Percentiles rank a stretch among this genome's conserved stretches.
Evolutionary conservation across 30 jellyfish, hydroid and myxozoan genomes (phyloP).

Genomic region (Turritopsis rubra): DNA sequence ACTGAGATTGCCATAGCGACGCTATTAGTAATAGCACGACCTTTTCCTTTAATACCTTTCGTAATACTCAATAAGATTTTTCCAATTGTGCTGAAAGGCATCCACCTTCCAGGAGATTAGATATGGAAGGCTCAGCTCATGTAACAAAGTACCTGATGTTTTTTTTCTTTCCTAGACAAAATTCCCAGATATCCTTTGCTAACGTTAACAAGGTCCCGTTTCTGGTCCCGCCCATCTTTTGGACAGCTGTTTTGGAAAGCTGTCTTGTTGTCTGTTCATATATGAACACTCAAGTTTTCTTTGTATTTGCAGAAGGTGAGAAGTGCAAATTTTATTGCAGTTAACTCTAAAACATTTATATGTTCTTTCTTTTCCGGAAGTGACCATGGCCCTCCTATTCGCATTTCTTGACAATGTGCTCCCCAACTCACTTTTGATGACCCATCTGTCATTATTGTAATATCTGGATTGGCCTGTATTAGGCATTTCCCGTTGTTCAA

Average conservation of each 20-base stretch:
- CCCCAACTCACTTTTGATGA: conserved; percentile 7
- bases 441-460: neutral
- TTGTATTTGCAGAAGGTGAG: neutral
- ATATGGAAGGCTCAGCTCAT: too few species aligned
- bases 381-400: neutral
- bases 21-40: conserved; percentile 21
- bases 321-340: neutral
- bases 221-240: neutral
- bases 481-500: conserved; percentile 9
- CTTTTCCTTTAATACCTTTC: conserved; percentile 17
- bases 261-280: conserved; percentile 2
- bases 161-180: too few species aligned
- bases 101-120: conserved; percentile 11
- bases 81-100: conserved; percentile 30
- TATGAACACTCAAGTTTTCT: conserved; percentile 1
- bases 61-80: conserved; percentile 23
- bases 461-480: neutral
- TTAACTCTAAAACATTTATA: neutral
- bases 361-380: conserved; percentile 6
- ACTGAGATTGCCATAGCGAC: conserved; percentile 33
- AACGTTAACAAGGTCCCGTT: neutral
- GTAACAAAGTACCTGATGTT: too few species aligned
- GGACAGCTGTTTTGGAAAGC: neutral
- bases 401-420: neutral
- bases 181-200: neutral